Conservation (phyloP, 2,113 vertebrate species). For the Cervus canadensis region DNA sequence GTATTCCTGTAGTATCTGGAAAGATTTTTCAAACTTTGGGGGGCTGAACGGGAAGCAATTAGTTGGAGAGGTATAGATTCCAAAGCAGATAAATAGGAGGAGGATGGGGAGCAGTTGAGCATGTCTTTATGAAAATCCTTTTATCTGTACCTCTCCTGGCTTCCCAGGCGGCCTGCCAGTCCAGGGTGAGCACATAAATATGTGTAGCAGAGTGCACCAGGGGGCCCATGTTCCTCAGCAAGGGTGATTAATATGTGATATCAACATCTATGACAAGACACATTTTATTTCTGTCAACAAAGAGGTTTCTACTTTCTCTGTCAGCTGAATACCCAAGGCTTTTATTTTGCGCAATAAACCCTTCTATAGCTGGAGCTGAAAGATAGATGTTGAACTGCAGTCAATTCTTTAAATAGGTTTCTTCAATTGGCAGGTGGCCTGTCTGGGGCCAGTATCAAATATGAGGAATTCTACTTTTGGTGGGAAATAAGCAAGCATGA, state of each 20-base stretch:
- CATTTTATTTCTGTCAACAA: conserved; percentile 78
- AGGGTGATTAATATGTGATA: conserved; percentile 67
- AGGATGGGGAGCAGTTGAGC: background rate
- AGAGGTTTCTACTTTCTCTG: conserved; percentile 63
- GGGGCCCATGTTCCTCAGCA: conserved; percentile 53
- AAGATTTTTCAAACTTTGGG: background rate
- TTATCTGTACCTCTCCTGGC: background rate
- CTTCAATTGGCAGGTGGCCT: background rate
- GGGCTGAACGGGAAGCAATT: background rate
- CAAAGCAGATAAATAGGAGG: background rate
- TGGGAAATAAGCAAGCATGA: background rate
- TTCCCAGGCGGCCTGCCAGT: background rate
- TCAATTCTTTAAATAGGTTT: conserved; percentile 44
- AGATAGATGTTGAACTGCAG: conserved; percentile 38
- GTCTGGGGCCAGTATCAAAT: background rate
- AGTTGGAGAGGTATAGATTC: background rate
- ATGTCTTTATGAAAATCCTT: conserved; percentile 30
- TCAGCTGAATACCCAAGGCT: conserved; percentile 31
- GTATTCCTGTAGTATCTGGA: background rate
- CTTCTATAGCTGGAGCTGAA: conserved; percentile 30
- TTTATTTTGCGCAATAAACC: conserved; percentile 38
- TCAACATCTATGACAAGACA: conserved; percentile 76
- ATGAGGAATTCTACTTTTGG: background rate
- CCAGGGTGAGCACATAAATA: conserved; percentile 70
- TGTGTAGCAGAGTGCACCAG: conserved; percentile 40